Evolutionary conservation across 2,888 invertebrate genomes (phyloP).

Genomic region (Tetheella fluctuosa): DNA sequence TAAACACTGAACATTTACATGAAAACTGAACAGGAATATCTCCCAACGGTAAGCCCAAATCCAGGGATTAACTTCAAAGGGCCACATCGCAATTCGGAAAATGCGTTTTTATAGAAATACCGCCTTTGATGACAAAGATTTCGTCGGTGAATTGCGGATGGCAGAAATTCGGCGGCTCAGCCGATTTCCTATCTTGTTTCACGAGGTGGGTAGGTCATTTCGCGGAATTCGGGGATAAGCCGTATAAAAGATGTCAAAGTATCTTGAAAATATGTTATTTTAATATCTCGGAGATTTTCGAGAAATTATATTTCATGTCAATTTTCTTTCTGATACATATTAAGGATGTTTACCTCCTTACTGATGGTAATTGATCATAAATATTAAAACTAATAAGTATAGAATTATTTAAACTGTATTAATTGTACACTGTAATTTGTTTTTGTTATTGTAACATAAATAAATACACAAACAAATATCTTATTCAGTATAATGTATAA

Average conservation of each 20-base stretch:
- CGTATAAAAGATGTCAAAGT: slow-evolving; percentile 12
- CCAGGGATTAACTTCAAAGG: slow-evolving; percentile 80
- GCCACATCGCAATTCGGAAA: slow-evolving; percentile 69
- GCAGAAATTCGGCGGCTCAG: slow-evolving; percentile 59
- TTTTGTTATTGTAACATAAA: too few relatives aligned
- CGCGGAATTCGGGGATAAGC: slow-evolving; percentile 44
- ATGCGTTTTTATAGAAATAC: slow-evolving; percentile 80
- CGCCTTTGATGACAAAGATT: slow-evolving; percentile 72
- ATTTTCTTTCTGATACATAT: background rate
- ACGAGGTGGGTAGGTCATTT: slow-evolving; percentile 53
- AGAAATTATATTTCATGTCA: background rate
- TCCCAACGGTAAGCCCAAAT: slow-evolving; percentile 59
- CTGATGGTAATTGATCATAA: too few relatives aligned
- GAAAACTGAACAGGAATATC: slow-evolving; percentile 50
- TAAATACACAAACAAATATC: too few relatives aligned
- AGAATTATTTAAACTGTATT: too few relatives aligned
- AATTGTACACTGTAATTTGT: too few relatives aligned
- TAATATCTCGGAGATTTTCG: background rate
- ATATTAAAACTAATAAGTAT: too few relatives aligned
- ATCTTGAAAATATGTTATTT: slow-evolving; percentile 22
- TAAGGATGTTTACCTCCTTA: background rate
- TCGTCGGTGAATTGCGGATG: slow-evolving; percentile 67
- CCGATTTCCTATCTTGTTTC: slow-evolving; percentile 62
- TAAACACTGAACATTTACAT: slow-evolving; percentile 44
- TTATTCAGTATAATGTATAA: too few relatives aligned